A percentile compares a stretch with the other conserved stretches of the same genome.
These are phyloP conservation scores for Catostylus mosaicus DNA, from an alignment of 30 jellyfish, hydroid and myxozoan genomes.

Conservation along the genomic window DNA sequence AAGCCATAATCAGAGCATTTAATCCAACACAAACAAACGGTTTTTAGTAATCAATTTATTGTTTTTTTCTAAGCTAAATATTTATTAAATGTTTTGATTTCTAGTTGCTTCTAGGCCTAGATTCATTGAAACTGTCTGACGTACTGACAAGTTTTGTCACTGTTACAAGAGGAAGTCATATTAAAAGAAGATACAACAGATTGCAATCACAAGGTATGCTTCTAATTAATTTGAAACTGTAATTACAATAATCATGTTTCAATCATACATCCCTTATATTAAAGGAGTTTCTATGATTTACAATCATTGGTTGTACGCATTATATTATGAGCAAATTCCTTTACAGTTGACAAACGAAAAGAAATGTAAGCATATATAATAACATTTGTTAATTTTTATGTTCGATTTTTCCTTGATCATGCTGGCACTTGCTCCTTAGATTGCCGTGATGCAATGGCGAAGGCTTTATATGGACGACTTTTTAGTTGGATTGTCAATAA, in stretches of 20 bases:
- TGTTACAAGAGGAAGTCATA: slow-evolving; percentile 66
- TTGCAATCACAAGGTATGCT: slow-evolving; percentile 38
- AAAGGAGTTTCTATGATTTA: no score
- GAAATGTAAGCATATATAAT: no score
- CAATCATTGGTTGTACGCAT: no score
- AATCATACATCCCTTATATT: no score
- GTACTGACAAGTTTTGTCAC: slow-evolving; percentile 63
- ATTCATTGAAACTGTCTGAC: slow-evolving; percentile 37
- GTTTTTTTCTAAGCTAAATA: not conserved
- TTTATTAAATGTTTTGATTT: not conserved
- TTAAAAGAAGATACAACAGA: slow-evolving; percentile 54
- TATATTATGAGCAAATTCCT: no score
- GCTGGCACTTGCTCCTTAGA: not conserved
- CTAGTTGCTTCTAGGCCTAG: slow-evolving; percentile 53
- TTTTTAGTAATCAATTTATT: no score
- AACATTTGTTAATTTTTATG: no score
- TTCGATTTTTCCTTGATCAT: no score
- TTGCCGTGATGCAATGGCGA: slow-evolving; percentile 73
- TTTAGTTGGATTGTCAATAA: slow-evolving; percentile 76
- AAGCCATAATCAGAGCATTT: no score
- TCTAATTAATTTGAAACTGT: not conserved
- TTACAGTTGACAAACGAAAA: no score
- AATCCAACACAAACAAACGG: no score
- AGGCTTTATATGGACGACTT: slow-evolving; percentile 64
- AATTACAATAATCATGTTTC: no score